Evolutionary conservation across 2,113 vertebrate species (phyloP).

Genomic region (Sardina pilchardus): DNA sequence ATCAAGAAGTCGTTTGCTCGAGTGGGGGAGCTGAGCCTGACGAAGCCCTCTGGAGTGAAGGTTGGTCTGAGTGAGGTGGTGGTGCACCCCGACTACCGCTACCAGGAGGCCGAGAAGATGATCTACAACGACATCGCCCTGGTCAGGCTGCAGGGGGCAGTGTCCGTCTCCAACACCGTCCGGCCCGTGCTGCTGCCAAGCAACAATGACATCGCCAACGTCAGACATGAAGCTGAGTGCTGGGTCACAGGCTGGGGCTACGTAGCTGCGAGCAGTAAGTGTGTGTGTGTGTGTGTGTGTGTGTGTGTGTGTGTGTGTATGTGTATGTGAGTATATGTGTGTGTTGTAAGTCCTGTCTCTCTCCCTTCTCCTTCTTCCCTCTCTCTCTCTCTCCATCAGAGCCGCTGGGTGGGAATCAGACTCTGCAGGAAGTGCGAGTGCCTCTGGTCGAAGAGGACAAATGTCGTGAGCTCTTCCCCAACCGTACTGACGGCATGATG

Average conservation of each 20-base stretch:
- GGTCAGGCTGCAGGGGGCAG: background rate
- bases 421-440: background rate
- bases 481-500: too few species aligned
- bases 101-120: background rate
- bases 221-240: background rate
- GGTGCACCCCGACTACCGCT: background rate
- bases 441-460: too few species aligned
- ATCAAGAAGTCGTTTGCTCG: background rate
- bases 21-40: background rate
- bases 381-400: background rate
- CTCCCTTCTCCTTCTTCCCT: too few species aligned
- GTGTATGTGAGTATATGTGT: background rate
- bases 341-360: background rate
- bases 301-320: background rate
- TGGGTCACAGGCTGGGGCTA: background rate
- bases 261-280: background rate
- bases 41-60: background rate
- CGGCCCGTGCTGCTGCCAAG: background rate
- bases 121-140: constrained; percentile 1
- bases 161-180: background rate
- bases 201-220: too few species aligned
- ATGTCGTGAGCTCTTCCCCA: too few species aligned
- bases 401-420: background rate
- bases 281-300: background rate
- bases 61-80: background rate